Evolutionary conservation across 2,888 invertebrate genomes (phyloP), one percentile per base, ranked within the genome.

Genomic region (Leucoma salicis): DNA sequence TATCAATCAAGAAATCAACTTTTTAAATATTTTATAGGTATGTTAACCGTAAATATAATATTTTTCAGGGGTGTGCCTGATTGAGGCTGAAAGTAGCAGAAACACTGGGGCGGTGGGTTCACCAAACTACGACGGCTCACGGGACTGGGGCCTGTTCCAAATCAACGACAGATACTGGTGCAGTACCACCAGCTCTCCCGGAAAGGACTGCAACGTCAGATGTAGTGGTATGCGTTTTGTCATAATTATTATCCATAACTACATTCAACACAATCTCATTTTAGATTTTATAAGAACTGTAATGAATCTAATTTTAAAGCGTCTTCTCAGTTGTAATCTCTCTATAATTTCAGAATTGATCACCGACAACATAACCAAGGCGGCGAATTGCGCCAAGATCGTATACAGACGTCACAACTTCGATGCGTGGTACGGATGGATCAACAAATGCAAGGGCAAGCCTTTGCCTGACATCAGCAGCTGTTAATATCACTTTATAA

Each of bases 101-200:
- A 74, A 82, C 49, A 90, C 91, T 0, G 70, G 75, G 37, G 79
- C 76, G 16, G 61, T 82, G 21, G 83, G 87, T 0, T 73, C 52
- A 7, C 43, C 61, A 5, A 91, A 91, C 60, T 59, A 47, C 29
- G 83, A 91, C 64, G 90, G 91, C 0, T 85, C 85, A 29, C 66
- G 66, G 14, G 88, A 89, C 70, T 85, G 82, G 65, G 90, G 90
- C 0, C 89, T 90, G 35, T 87, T 83, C 71, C 86, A 84, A 66
- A 81, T 86, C 47, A 84, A 82, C 53, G 78, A 80, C 61, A 70
- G 66, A 31, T 80, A 77, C 58, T 87, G 83, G 83, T 87, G 86
- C 62, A 73, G 63, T 53, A 70, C 61, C 15, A 70, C 64, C 3
- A 45, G 39, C 18, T 53, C 53, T 0, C 56, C 72, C 1, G 84